Evolutionary conservation across 2,888 invertebrate species (phyloP), one percentile per base, ranked within the genome.

Genomic region (Polydrusus cervinus): DNA sequence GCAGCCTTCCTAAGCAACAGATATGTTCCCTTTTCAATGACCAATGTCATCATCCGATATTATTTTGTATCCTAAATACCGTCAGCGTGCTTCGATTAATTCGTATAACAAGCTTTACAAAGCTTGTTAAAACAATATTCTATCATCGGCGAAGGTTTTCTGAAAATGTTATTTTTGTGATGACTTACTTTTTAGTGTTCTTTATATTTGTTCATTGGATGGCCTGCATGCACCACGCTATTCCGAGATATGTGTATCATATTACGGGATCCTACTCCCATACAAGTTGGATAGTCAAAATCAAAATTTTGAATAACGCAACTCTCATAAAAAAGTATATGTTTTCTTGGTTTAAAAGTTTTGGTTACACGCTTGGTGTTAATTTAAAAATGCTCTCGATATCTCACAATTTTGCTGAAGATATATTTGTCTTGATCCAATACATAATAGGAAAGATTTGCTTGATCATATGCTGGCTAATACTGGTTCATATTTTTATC

Each of bases 371-470:
- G 6, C 20, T 68, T 25, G 53, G 38, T 38, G 30, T 68, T 16
- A n/a, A 55, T n/a, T 40, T 68, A 13, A 20, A 38, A 53, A 13
- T 14, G 0, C 18, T 57, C 13, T 14, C 14, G 9, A 14, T n/a
- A 1, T 18, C 14, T 20, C 8, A 11, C 5, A n/a, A 14, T 34
- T n/a, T 40, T 11, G 25, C 3, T 13, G 68, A 68, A 45, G 57
- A 45, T 2, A 13, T 68, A n/a, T 40, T 57, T 14, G 16, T 13
- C 8, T 6, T 68, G 11, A 25, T 68, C n/a, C 34, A 55, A 13
- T 68, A 68, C n/a, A 7, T 68, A 25, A 8, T 55, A 18, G 68
- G 68, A 55, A 68, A 68, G 38, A 13, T 57, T 18, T 55, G 49
- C 25, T 43, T 18, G 13, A 14, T 68, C 13, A 13, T 57, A 10